Base-by-base conservation (phyloP, 2,113 vertebrate species). In the Gymnocephalus cernua region DNA sequence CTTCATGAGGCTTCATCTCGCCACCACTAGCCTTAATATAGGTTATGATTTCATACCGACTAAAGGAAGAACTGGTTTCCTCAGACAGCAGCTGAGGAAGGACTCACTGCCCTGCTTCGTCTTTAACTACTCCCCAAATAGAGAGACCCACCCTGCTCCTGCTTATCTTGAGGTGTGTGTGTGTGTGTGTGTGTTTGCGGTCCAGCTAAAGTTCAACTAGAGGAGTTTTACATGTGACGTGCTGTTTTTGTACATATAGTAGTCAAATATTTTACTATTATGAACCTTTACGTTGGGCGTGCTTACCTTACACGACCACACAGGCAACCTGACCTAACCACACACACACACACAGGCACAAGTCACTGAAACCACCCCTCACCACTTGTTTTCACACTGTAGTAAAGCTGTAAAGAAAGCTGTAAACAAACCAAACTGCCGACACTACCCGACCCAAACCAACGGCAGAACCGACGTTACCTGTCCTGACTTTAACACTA, bases 141-240 rank as follows among this genome's bases (percentile, higher is more conserved):
- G 23, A 57, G 44, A 68, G 81, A 79, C 81, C 59, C 80, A 58
- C 84, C 79, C 80, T 66, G 64, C 29, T 44, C 15, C 68, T 27
- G n/a, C 70, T 80, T 77, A 85, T 88, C 87, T 77, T 0, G 0
- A 62, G 32, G 41, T 58, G 16, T 23, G 51, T 15, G 15, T 53
- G 54, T 25, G 53, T 44, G 74, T n/a, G 35, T 35, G 35, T 21
- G 50, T 3, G 65, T 48, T 3, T 47, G 27, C 1, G 25, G 54
- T 81, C 59, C 23, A 81, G 59, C n/a, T 86, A 74, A 82, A 85
- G 72, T 90, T 89, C 73, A 84, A 38, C 51, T 5, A 53, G n/a
- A 80, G 21, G 59, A 59, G 62, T 63, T 44, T 4, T 38, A 63
- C 25, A 25, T 3, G 25, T 74, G 70, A 80, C 65, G 38, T 21